Evolutionary conservation across 2,113 vertebrate genomes (phyloP).

Genomic region (Oryzias curvinotus): DNA sequence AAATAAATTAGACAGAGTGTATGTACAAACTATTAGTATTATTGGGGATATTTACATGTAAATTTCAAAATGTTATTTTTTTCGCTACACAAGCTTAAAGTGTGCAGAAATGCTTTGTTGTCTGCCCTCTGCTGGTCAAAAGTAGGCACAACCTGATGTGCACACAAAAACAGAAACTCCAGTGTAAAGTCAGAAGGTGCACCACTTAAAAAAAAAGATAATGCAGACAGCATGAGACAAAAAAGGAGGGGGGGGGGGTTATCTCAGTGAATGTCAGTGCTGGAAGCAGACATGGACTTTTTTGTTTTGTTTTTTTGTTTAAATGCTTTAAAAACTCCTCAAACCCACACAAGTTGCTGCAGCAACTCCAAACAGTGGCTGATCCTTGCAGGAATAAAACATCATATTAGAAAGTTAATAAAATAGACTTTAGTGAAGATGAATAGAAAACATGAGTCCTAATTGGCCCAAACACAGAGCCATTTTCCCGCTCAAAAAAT

Average conservation of each 20-base stretch:
- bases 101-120: conserved; percentile 9
- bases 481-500: conserved; percentile 18
- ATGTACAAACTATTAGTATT: conserved; percentile 68
- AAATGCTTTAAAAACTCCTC: too few species aligned
- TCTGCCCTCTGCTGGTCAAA: conserved; percentile 19
- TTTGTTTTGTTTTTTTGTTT: too few species aligned
- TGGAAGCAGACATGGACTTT: conserved; percentile 1
- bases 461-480: not conserved
- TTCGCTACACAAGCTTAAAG: conserved; percentile 28
- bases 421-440: too few species aligned
- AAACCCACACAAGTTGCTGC: too few species aligned
- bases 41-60: conserved; percentile 69
- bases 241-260: conserved; percentile 4
- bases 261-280: conserved; percentile 4
- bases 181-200: conserved; percentile 45
- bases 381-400: too few species aligned
- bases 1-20: conserved; percentile 75
- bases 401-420: too few species aligned
- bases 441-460: too few species aligned
- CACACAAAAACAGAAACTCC: conserved; percentile 28
- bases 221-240: conserved; percentile 7
- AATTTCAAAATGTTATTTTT: conserved; percentile 47
- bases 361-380: too few species aligned
- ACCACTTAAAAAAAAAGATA: conserved; percentile 8
- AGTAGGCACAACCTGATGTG: not conserved